phyloP scores from a whole-genome alignment of 2,888 invertebrate species.

The Eurytoma californica region DNA sequence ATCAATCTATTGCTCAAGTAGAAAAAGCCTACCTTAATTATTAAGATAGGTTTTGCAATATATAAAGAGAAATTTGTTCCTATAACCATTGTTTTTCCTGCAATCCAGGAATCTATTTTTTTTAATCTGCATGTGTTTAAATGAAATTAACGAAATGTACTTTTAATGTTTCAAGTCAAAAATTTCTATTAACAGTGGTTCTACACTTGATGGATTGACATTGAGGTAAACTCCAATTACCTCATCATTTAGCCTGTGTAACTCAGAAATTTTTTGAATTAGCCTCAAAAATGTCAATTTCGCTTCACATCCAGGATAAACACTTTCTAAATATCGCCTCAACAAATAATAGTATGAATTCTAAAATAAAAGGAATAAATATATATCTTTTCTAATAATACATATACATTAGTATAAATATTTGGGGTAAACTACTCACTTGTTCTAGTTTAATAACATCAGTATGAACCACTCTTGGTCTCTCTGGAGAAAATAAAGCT shows the following conservation, averaged over 20 bases:
- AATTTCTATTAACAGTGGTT: slow-evolving; percentile 95
- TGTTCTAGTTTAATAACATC: slow-evolving; percentile 92
- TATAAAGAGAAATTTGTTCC: not conserved
- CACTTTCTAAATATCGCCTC: slow-evolving; percentile 88
- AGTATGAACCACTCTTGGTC: slow-evolving; percentile 86
- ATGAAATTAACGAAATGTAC: not conserved
- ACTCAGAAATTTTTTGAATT: slow-evolving; percentile 93
- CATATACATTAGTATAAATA: not conserved
- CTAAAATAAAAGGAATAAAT: slow-evolving; percentile 74
- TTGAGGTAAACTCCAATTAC: slow-evolving; percentile 94
- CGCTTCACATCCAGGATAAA: slow-evolving; percentile 90
- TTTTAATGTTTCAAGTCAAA: slow-evolving; percentile 87
- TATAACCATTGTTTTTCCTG: slow-evolving; percentile 20
- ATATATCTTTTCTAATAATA: slow-evolving; percentile 18
- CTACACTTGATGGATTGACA: slow-evolving; percentile 93
- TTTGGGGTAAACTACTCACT: slow-evolving; percentile 76
- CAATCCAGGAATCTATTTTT: slow-evolving; percentile 14
- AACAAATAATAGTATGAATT: slow-evolving; percentile 93
- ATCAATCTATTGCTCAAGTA: not conserved
- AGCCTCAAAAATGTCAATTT: slow-evolving; percentile 90
- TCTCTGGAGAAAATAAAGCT: slow-evolving; percentile 89
- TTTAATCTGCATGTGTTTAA: slow-evolving; percentile 17
- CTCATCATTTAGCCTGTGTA: slow-evolving; percentile 91
- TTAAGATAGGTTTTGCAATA: slow-evolving; percentile 16
- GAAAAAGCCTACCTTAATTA: not conserved